Percentiles rank a stretch among this genome's conserved stretches.
phyloP scores from a whole-genome alignment of 2,888 invertebrate species.

The Hydriomena furcata region DNA sequence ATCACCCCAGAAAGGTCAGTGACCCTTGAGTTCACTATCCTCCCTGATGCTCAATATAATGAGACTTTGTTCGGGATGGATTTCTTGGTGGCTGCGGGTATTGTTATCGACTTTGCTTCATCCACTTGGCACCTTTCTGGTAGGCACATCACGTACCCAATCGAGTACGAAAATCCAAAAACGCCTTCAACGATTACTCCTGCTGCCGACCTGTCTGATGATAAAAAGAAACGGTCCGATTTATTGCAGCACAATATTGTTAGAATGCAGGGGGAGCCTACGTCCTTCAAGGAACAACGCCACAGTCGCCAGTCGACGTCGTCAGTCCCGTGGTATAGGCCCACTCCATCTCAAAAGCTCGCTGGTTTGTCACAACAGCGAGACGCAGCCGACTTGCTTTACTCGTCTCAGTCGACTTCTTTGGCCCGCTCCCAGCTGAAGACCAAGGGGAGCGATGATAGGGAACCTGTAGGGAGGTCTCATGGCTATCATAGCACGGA shows the following conservation, averaged over 20 bases:
- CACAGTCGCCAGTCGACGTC: background rate
- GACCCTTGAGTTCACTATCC: background rate
- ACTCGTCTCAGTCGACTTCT: slow-evolving; percentile 37
- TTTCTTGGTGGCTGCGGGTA: background rate
- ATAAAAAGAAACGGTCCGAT: background rate
- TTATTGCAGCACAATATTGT: background rate
- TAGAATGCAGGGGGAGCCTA: background rate
- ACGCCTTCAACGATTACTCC: background rate
- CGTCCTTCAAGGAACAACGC: background rate
- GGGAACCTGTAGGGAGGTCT: too few relatives aligned
- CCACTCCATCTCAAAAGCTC: too few relatives aligned
- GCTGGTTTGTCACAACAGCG: background rate
- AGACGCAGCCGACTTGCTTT: too few relatives aligned
- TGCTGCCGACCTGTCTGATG: background rate
- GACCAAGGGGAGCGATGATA: slow-evolving; percentile 26
- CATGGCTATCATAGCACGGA: too few relatives aligned
- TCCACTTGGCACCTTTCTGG: background rate
- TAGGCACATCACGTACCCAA: background rate
- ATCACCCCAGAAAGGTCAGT: too few relatives aligned
- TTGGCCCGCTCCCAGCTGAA: slow-evolving; percentile 34
- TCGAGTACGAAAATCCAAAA: background rate
- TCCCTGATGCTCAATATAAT: background rate
- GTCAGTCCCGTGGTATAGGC: too few relatives aligned
- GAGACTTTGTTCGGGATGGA: background rate
- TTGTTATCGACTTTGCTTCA: background rate